Base-by-base conservation (phyloP, 2,888 invertebrate species). In the Spisula subtruncata region DNA sequence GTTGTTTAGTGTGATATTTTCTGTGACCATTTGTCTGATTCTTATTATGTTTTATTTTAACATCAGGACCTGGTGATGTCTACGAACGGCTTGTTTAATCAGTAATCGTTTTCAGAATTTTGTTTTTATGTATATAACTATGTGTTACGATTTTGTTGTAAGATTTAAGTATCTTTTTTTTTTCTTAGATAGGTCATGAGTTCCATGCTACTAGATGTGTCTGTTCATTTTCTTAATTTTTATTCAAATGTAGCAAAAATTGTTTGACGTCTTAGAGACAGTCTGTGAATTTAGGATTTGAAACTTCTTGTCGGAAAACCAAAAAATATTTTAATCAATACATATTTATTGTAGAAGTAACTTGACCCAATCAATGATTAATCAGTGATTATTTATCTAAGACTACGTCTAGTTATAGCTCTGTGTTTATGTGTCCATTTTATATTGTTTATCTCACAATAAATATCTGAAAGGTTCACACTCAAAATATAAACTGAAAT, bases 1-100 rank as follows among this genome's bases (percentile, higher is more conserved):
- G 75, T 75, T 75, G 75, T 75, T 75, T 75, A 75, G 75, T 16
- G 75, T 75, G 75, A 35, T 1, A 75, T 75, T 41, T 60, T 66
- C n/a, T 66, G 35, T 75, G 35, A 75, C 32, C 25, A 29, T n/a
- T n/a, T 18, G 75, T 75, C 75, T 75, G 85, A 56, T 35, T 79
- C 54, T 80, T 79, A 1, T 66, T 25, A 25, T 66, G 6, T 66
- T 60, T 66, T 25, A 5, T 25, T 66, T 66, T 66, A 66, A 66
- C 60, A 25, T 66, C 60, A 66, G 20, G n/a, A n/a, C n/a, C n/a
- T n/a, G n/a, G 60, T 66, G 60, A 66, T 66, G 20, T 66, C 25
- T 56, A 5, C n/a, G 54, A 20, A 20, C 20, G 18, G 18, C 5
- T 14, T 14, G 18, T 20, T 56, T n/a, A 54, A 6, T 56, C 6